Evolutionary conservation across 2,888 invertebrate genomes (phyloP), one percentile per base, ranked within the genome.

Genomic region (Andrena bicolor): DNA sequence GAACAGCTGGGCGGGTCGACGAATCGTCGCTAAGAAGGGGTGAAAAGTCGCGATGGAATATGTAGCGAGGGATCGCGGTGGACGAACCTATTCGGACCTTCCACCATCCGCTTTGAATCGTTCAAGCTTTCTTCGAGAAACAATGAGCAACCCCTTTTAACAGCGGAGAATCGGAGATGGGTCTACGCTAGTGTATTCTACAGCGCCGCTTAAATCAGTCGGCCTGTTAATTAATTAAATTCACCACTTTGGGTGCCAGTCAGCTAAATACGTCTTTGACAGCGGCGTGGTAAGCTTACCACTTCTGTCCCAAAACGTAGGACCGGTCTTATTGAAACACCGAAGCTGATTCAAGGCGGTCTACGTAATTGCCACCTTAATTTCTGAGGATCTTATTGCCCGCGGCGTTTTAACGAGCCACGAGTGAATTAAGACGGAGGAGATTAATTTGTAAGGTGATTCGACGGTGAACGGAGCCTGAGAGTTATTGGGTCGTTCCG

Each of bases 201-300:
- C 28, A 16, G 41, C 8, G 8, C 71, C 48, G 26, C 60, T 70
- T 76, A 82, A 80, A 80, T 86, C 83, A 76, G 56, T 74, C 74
- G 74, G 69, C 58, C 70, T 74, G 76, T 71, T 86, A 89, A 88
- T 88, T 88, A 89, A 88, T 87, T 88, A 82, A 88, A 86, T 87
- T 84, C 76, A 53, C 30, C 41, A 65, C 51, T 68, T 81, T 35
- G 63, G 41, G 16, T 65, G 51, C 26, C 26, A 20, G 56, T 68
- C 68, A 32, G 72, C 30, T 79, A 73, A 72, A 72, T 68, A 48
- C 51, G 10, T 41, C n/a, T 30, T n/a, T 26, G 41, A 60, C 4
- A 41, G 30, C 13, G 30, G 28, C 6, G 51, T 20, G 20, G 61
- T 16, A 20, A 16, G 23, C 51, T 56, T 41, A n/a, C 10, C 32